These are phyloP conservation scores for Nephila pilipes DNA, from an alignment of 1,140 invertebrate species.

Conservation along the genomic window DNA sequence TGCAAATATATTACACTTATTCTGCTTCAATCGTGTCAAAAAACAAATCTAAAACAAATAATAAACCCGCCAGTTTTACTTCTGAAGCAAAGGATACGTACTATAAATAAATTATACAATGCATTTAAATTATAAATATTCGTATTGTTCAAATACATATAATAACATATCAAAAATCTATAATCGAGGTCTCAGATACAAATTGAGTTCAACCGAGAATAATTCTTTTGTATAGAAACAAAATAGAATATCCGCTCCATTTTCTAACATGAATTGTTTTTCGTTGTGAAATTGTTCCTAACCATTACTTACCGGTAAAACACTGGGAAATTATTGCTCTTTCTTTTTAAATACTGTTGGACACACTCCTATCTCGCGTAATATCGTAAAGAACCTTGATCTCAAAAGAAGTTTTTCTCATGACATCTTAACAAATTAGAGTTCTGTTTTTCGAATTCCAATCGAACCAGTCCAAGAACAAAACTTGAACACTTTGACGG, in stretches of 20 bases:
- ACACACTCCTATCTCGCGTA: background rate
- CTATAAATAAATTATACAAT: background rate
- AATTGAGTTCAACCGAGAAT: background rate
- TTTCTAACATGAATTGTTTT: background rate
- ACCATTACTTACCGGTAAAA: background rate
- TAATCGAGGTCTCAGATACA: background rate
- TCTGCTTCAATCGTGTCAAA: background rate
- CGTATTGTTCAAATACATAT: background rate
- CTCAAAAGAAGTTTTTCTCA: constrained; percentile 14
- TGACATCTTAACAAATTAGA: background rate
- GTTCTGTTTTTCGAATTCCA: background rate
- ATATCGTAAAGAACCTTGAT: background rate
- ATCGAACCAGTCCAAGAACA: background rate
- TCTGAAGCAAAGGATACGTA: background rate
- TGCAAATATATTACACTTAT: too few relatives aligned
- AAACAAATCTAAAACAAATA: background rate
- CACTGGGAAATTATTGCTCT: background rate
- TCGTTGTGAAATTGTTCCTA: background rate
- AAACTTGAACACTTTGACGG: background rate
- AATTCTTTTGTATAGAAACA: background rate
- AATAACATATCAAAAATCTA: background rate
- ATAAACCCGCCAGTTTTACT: background rate
- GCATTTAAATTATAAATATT: background rate
- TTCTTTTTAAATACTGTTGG: background rate
- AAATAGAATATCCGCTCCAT: constrained; percentile 1